Base-by-base conservation (phyloP, 2,113 vertebrate species). In the Cavia aperea region DNA sequence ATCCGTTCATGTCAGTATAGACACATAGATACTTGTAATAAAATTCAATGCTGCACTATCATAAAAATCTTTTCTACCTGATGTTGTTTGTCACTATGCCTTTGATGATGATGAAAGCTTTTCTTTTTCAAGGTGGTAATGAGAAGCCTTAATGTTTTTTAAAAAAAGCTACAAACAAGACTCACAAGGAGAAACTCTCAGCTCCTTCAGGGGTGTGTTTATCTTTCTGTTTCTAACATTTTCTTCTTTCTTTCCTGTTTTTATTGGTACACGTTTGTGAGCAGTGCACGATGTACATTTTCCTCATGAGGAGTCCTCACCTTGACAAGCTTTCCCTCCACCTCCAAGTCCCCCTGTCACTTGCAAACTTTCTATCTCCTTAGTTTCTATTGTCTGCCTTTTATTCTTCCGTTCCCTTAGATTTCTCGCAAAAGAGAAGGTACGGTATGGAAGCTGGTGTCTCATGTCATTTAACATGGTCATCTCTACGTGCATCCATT, bases 1-100 rank as follows among this genome's bases (percentile, higher is more conserved):
- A 4, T 1, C 51, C 12, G 1, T 54, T 51, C 5, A 0, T 11
- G 13, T 60, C 26, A 5, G 0, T 54, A 1, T 21, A 19, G 26
- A 5, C 2, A 11, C 33, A 1, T 19, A 66, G 33, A 5, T 36
- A 49, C 33, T 58, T 78, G 33, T 36, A 9, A 11, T 63, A 26
- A n/a, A 49, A 51, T 51, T 43, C 14, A 11, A 0, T 9, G 0
- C 10, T 31, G 9, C 10, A 1, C 43, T 1, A 1, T 7, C 21
- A 1, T 75, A 26, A 73, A 1, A 3, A 43, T 43, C 70, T 73
- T 14, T 46, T 23, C 39, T 14, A 51, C 46, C 14, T 33, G 7
- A 51, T 51, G 73, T 51, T 77, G 19, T 70, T 19, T 58, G 72
- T 46, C 33, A 36, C 29, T 3, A 1, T 36, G 12, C 31, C 36